phyloP scores from a whole-genome alignment of 2,113 vertebrate species.

The Tyto alba region DNA sequence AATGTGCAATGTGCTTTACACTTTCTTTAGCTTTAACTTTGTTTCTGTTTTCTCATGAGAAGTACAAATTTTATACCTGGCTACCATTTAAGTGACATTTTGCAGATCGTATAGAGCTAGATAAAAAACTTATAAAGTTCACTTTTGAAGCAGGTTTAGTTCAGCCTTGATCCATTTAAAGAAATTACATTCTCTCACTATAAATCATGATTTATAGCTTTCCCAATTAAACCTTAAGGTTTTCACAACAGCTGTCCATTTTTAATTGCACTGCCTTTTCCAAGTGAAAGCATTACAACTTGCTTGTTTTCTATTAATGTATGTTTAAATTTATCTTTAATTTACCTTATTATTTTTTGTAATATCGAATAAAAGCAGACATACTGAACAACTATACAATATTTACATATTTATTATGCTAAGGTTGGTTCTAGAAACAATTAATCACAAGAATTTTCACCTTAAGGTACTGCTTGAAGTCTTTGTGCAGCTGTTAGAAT shows the following conservation, averaged over 20 bases:
- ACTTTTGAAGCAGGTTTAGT: background rate
- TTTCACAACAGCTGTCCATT: conserved; percentile 2
- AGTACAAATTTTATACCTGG: background rate
- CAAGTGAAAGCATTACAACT: background rate
- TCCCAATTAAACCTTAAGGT: background rate
- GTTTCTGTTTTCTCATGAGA: background rate
- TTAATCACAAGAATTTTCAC: background rate
- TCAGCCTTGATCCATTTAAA: background rate
- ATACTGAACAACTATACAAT: background rate
- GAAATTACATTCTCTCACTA: background rate
- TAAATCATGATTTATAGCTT: conserved; percentile 35
- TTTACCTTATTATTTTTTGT: background rate
- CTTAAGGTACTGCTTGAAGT: background rate
- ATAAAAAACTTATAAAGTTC: background rate
- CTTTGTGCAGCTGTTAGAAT: background rate
- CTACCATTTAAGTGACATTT: conserved; percentile 4
- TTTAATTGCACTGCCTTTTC: conserved; percentile 25
- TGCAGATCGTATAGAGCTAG: background rate
- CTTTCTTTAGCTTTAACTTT: background rate
- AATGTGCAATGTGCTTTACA: background rate
- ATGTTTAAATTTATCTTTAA: background rate
- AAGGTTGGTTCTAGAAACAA: background rate
- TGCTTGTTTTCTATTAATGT: background rate
- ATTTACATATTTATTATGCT: conserved; percentile 11
- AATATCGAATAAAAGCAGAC: background rate